Percentiles rank a stretch among this genome's conserved stretches.
Conservation (phyloP, 2,797 vertebrate species). For the Lindbergichthys nudifrons region DNA sequence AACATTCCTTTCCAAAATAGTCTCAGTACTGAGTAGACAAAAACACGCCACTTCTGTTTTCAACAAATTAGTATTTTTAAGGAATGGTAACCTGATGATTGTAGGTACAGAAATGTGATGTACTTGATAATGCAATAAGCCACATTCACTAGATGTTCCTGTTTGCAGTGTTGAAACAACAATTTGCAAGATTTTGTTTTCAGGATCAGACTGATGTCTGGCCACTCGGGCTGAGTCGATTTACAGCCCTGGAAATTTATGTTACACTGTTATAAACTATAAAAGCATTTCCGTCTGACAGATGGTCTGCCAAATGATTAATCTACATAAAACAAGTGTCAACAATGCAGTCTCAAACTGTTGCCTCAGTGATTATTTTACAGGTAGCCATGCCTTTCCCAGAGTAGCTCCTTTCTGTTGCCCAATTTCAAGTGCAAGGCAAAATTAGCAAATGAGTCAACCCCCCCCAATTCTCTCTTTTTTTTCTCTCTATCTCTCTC, state of each 20-base stretch:
- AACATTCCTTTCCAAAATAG: slow-evolving; percentile 3
- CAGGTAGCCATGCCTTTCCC: slow-evolving; percentile 56
- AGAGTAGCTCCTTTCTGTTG: slow-evolving; percentile 56
- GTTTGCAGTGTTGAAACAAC: neutral
- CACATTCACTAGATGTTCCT: neutral
- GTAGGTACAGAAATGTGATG: neutral
- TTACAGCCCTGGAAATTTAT: neutral
- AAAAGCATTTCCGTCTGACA: slow-evolving; percentile 1
- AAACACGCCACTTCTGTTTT: slow-evolving; percentile 4
- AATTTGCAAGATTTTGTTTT: slow-evolving; percentile 1
- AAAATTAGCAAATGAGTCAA: slow-evolving; percentile 83
- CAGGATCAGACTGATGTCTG: neutral
- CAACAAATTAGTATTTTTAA: slow-evolving; percentile 11
- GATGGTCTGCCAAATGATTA: slow-evolving; percentile 31
- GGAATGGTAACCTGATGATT: neutral
- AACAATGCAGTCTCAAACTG: slow-evolving; percentile 21
- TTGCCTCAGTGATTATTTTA: slow-evolving; percentile 42
- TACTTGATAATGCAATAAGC: neutral
- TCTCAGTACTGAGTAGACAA: neutral
- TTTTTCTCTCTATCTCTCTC: slow-evolving; percentile 55
- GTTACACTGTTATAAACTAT: neutral
- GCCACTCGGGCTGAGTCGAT: neutral
- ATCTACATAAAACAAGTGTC: slow-evolving; percentile 13
- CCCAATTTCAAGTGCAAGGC: slow-evolving; percentile 74
- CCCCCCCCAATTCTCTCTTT: slow-evolving; percentile 47